Base-by-base conservation (phyloP, 2,888 invertebrate genomes). In the Agrilus biguttatus region DNA sequence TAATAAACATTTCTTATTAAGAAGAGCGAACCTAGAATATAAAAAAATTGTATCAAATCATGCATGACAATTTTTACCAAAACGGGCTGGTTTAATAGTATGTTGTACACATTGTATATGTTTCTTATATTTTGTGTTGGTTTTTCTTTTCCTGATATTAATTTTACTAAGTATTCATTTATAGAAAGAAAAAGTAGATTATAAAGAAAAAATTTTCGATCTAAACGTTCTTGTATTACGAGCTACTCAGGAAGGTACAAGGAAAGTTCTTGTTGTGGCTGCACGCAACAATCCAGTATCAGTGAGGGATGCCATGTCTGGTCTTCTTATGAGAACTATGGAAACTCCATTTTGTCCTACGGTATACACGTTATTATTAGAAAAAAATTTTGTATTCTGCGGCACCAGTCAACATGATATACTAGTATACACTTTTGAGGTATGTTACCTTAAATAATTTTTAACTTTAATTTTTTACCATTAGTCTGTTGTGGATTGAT, bases 401-500 rank as follows among this genome's bases (percentile, higher is more conserved):
- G 85, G 85, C 6, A 84, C 85, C 1, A 81, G 79, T 55, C 76
- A 73, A 49, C 75, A 78, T 48, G 76, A 78, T 53, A 78, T 86
- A 59, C 73, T 78, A 46, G 77, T 79, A n/a, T 81, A 78, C 58
- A 80, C 82, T 62, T 85, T 84, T 65, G 69, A 75, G 52, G 86
- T 85, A 56, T 75, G 78, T 75, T 47, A 37, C 32, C 32, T 19
- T 13, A 6, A 6, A 13, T 2, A 38, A 38, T 19, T 10, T 19
- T 38, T 19, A 19, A 28, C 12, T 38, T 14, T 38, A 21, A n/a
- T n/a, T n/a, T n/a, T n/a, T 21, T 21, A 7, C 5, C 21, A 6
- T 21, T 21, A 7, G 5, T 5, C 5, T 5, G 21, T 21, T 21
- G 17, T 17, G 4, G 2, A 17, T 17, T 17, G 17, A 17, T 17